These are phyloP conservation scores for Heliocidaris tuberculata DNA, from an alignment of 35 echinoderm and acorn worm genomes.

Conservation along the genomic window DNA sequence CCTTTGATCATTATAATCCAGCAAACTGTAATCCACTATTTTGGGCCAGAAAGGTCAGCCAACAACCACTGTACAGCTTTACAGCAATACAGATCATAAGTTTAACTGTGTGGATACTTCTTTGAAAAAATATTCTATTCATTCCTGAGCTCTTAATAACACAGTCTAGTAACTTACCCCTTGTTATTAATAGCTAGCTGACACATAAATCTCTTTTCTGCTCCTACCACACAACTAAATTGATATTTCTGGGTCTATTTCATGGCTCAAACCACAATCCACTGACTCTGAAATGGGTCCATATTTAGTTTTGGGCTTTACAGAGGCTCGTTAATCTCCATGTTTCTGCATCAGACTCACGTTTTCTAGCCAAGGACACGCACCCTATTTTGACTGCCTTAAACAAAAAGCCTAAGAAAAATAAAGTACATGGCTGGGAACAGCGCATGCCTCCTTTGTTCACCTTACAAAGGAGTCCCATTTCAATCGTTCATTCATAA, in stretches of 20 bases:
- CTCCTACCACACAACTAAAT: not conserved
- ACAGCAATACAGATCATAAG: not conserved
- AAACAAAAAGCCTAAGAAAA: not conserved
- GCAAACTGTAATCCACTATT: not conserved
- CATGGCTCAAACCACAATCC: not conserved
- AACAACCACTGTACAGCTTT: not conserved
- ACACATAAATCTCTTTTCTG: not conserved
- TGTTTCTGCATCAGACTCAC: not conserved
- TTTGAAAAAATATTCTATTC: not conserved
- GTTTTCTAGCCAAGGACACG: not conserved
- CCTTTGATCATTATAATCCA: not conserved
- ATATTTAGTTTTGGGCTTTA: not conserved
- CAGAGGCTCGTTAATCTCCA: not conserved
- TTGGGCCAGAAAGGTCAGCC: not conserved
- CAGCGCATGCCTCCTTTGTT: not conserved
- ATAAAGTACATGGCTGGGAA: not conserved
- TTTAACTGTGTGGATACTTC: not conserved
- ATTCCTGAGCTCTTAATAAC: not conserved
- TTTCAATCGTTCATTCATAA: slow-evolving; percentile 6
- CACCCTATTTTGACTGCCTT: not conserved
- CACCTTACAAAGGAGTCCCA: not conserved
- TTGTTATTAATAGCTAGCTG: not conserved
- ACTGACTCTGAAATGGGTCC: slow-evolving; percentile 1
- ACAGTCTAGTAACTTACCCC: not conserved
- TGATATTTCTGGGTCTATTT: slow-evolving; percentile 12